Conservation (phyloP, 2,113 vertebrate genomes). For the Corvus cornix region DNA sequence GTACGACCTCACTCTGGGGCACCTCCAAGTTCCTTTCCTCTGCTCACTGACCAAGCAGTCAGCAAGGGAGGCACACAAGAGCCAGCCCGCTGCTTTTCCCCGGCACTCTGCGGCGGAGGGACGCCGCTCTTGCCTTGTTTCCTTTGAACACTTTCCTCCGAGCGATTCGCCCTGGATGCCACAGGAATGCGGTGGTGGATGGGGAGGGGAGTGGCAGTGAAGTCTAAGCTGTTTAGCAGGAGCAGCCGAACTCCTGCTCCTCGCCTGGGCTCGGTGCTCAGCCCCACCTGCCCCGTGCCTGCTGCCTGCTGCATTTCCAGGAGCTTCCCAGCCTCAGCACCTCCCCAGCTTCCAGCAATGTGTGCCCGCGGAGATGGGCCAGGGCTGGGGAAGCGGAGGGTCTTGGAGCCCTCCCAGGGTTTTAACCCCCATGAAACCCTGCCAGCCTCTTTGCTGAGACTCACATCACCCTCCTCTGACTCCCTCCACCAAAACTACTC, state of each 20-base stretch:
- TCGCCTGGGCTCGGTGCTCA: not conserved
- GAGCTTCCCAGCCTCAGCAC: not conserved
- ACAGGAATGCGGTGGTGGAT: not conserved
- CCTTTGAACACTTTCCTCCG: not conserved
- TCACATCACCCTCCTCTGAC: not conserved
- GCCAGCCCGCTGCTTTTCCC: not conserved
- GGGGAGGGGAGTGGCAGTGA: not conserved
- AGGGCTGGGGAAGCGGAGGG: not conserved
- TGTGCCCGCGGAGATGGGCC: not conserved
- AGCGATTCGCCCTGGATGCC: not conserved
- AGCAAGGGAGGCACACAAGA: not conserved
- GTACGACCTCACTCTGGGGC: not conserved
- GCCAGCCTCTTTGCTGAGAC: not conserved
- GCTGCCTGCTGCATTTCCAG: not conserved
- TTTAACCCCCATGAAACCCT: not conserved
- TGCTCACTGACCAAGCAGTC: not conserved
- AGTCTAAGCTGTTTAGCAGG: slow-evolving; percentile 9
- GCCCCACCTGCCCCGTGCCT: not conserved
- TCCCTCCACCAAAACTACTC: not conserved
- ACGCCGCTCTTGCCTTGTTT: not conserved
- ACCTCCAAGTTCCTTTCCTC: not conserved
- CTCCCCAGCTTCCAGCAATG: accelerated
- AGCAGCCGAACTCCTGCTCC: not conserved
- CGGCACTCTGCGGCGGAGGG: accelerated
- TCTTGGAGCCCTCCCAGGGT: not conserved